Evolutionary conservation across 2,113 vertebrate genomes (phyloP).

Genomic region (Indicator indicator): DNA sequence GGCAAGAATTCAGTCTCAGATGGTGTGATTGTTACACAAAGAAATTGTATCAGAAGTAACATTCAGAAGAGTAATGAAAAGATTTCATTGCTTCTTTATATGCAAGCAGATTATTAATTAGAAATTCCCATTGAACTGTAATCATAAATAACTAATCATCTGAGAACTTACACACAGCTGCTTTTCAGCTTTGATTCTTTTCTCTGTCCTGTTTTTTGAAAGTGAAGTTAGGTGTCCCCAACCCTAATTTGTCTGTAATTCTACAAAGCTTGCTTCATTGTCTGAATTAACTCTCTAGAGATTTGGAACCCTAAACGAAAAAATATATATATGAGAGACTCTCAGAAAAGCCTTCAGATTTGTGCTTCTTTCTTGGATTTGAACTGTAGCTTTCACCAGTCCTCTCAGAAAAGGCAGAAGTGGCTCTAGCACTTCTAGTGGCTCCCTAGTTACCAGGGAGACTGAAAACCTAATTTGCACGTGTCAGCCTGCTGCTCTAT

Average conservation of each 20-base stretch:
- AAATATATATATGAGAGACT: not conserved
- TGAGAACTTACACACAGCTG: not conserved
- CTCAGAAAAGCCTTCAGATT: not conserved
- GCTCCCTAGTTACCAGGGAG: not conserved
- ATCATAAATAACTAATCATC: not conserved
- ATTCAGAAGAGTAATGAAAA: not conserved
- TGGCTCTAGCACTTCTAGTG: not conserved
- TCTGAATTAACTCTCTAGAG: not conserved
- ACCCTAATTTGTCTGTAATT: not conserved
- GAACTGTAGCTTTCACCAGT: not conserved
- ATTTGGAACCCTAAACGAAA: not conserved
- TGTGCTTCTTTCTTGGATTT: not conserved
- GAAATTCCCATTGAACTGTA: not conserved
- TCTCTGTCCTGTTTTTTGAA: not conserved
- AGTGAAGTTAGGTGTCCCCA: not conserved
- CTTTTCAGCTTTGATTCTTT: not conserved
- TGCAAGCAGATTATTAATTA: not conserved
- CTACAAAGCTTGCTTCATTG: not conserved
- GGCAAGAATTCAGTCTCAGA: not conserved
- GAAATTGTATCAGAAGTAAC: not conserved
- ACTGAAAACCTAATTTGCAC: slow-evolving; percentile 9
- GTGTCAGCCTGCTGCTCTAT: not conserved
- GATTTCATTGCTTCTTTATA: not conserved
- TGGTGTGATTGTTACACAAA: not conserved
- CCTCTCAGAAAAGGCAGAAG: not conserved